A percentile compares a stretch with the other conserved stretches of the same genome.
Conservation (phyloP, 2,113 vertebrate genomes). For the Mixornis gularis region DNA sequence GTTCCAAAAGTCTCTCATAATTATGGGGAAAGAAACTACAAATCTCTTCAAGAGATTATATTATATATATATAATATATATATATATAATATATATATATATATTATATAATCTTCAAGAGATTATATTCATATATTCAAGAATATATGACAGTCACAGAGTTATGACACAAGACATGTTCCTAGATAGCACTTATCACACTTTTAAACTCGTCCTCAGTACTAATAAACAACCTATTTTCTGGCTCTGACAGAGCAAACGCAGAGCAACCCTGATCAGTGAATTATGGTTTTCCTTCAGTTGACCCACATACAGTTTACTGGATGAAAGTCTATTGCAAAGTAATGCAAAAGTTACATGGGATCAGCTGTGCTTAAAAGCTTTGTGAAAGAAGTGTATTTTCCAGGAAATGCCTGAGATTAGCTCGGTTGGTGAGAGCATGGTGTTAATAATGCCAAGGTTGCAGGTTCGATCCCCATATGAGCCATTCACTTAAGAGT, state of each 20-base stretch:
- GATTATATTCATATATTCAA: too few relatives aligned
- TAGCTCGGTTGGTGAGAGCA: background rate
- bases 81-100: too few relatives aligned
- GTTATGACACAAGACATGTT: background rate
- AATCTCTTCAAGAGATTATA: background rate
- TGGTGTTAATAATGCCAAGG: background rate
- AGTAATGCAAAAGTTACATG: background rate
- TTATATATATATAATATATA: too few relatives aligned
- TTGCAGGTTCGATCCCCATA: background rate
- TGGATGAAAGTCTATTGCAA: background rate
- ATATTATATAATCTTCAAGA: too few relatives aligned
- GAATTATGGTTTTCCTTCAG: background rate
- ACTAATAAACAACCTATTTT: background rate
- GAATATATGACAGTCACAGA: background rate
- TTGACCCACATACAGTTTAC: background rate
- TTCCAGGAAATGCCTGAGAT: conserved; percentile 31
- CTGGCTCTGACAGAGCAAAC: background rate
- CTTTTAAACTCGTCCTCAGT: background rate
- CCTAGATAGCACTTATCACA: background rate
- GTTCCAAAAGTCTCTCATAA: background rate
- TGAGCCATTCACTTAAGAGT: background rate
- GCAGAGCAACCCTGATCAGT: background rate
- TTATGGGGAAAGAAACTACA: background rate
- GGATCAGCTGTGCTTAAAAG: conserved; percentile 1
- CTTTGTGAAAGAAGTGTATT: conserved; percentile 9